phyloP scores from a whole-genome alignment of 2,797 vertebrate genomes.

The Carapus acus region DNA sequence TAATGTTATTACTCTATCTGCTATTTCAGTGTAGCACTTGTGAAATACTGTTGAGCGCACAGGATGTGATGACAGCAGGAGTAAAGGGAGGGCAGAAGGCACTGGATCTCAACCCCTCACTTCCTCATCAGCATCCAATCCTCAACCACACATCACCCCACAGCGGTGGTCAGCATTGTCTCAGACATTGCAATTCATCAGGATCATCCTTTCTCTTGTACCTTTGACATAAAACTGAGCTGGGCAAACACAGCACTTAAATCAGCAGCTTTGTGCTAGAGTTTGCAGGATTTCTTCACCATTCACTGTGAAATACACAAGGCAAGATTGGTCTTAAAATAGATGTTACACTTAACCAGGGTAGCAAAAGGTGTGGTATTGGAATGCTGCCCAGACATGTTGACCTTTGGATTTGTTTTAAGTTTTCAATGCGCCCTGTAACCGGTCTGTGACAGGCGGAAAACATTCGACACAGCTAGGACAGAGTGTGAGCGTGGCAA shows the following conservation, averaged over 20 bases:
- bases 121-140: neutral
- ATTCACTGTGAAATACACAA: slow-evolving; percentile 1
- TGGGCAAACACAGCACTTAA: neutral
- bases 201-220: neutral
- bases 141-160: neutral
- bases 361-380: too few species aligned
- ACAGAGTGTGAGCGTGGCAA: neutral
- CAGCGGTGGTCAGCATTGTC: neutral
- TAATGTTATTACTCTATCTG: slow-evolving; percentile 56
- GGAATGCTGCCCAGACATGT: too few species aligned
- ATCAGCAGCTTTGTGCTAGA: slow-evolving; percentile 10
- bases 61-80: slow-evolving; percentile 32
- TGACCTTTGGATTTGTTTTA: too few species aligned
- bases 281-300: slow-evolving; percentile 7
- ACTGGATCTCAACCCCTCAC: slow-evolving; percentile 36
- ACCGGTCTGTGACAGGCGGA: too few species aligned
- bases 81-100: slow-evolving; percentile 45
- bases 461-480: too few species aligned
- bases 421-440: neutral
- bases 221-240: slow-evolving; percentile 1
- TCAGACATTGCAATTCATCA: neutral
- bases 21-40: slow-evolving; percentile 75
- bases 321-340: neutral
- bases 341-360: too few species aligned
- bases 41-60: slow-evolving; percentile 57